A percentile compares a stretch with the other conserved stretches of the same genome.
These are phyloP conservation scores for Parelbella ahira DNA, from an alignment of 2,888 invertebrate species.

Conservation along the genomic window DNA sequence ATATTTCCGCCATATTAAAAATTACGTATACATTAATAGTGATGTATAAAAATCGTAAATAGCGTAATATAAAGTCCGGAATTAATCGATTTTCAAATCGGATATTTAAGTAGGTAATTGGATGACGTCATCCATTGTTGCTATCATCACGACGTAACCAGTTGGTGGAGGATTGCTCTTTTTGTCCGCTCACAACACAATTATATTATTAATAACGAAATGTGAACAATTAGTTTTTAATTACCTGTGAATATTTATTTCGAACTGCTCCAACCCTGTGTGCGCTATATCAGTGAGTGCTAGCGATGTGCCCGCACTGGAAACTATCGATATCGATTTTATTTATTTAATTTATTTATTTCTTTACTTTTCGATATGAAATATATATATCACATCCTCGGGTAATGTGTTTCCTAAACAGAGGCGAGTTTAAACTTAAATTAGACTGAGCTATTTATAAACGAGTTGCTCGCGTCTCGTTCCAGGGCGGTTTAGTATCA, in stretches of 20 bases:
- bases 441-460: conserved; percentile 33
- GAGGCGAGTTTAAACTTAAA: conserved; percentile 26
- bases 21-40: background rate
- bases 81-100: conserved; percentile 2
- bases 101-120: conserved; percentile 29
- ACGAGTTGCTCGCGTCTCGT: conserved; percentile 26
- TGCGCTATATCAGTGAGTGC: conserved; percentile 51
- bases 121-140: conserved; percentile 62
- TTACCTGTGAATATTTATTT: conserved; percentile 26
- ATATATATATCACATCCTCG: conserved; percentile 19
- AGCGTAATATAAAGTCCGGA: no score
- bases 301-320: conserved; percentile 43
- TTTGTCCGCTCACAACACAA: conserved; percentile 12
- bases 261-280: conserved; percentile 34
- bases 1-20: no score
- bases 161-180: conserved; percentile 22
- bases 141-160: conserved; percentile 25
- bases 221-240: conserved; percentile 26
- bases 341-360: conserved; percentile 25
- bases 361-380: conserved; percentile 10
- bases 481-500: conserved; percentile 28
- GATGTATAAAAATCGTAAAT: background rate
- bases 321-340: conserved; percentile 45
- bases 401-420: conserved; percentile 23
- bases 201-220: conserved; percentile 8